Percentiles rank a stretch among this genome's conserved stretches.
phyloP scores from a whole-genome alignment of 23 tunicate species.

The Phallusia fumigata region DNA sequence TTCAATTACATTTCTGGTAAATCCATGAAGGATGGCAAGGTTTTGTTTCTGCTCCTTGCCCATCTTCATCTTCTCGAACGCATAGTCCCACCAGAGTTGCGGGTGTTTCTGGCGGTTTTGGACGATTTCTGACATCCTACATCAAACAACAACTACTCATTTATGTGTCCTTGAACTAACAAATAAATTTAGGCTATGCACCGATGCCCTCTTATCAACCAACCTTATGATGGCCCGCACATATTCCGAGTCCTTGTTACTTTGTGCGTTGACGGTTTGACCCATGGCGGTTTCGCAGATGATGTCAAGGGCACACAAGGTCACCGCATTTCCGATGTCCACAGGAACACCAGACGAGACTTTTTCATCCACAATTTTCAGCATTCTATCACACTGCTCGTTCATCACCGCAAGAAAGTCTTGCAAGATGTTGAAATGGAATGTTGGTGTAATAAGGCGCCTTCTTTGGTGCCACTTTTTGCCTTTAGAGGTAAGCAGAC shows the following conservation, averaged over 20 bases:
- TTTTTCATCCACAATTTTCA: neutral
- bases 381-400: conserved; percentile 11
- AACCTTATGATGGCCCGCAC: conserved; percentile 20
- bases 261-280: conserved; percentile 28
- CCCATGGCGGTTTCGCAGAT: conserved; percentile 38
- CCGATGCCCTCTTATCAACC: neutral
- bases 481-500: conserved; percentile 80
- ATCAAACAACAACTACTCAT: neutral
- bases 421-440: conserved; percentile 88
- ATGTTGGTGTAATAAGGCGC: conserved; percentile 86
- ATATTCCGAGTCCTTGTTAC: conserved; percentile 21
- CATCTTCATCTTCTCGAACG: conserved; percentile 23
- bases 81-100: conserved; percentile 54
- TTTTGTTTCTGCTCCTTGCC: conserved; percentile 41
- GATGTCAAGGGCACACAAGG: conserved; percentile 20
- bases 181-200: too few relatives aligned
- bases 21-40: conserved; percentile 37
- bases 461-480: conserved; percentile 91
- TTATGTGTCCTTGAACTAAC: neutral
- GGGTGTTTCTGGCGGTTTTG: conserved; percentile 73
- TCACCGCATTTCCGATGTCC: conserved; percentile 1
- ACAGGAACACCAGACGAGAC: neutral
- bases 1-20: conserved; percentile 51
- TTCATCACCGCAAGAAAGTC: conserved; percentile 89
- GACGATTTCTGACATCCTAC: conserved; percentile 45